A percentile compares a stretch with the other conserved stretches of the same genome.
Conservation (phyloP, 1,140 invertebrate species). For the Drosophila kanapiae region DNA sequence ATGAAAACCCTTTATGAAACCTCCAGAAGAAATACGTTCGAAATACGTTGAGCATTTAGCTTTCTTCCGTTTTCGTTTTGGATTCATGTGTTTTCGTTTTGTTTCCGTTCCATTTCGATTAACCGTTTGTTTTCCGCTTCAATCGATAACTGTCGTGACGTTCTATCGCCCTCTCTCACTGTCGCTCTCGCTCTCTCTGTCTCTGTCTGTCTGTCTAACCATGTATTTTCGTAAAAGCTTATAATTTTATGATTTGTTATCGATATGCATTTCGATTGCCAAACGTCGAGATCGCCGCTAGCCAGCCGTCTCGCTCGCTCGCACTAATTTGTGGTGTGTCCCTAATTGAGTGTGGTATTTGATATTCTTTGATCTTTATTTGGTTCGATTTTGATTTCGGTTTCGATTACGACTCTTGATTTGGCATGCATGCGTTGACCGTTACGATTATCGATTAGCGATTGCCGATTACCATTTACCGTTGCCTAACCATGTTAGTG, state of each 20-base stretch:
- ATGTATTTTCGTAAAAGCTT: constrained; percentile 5
- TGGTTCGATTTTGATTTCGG: constrained; percentile 3
- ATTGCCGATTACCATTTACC: constrained; percentile 2
- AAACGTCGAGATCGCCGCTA: constrained; percentile 25
- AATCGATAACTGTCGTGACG: constrained; percentile 40
- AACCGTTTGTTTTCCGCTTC: constrained; percentile 23
- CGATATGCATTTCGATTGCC: constrained; percentile 37
- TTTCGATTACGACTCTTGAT: constrained; percentile 30
- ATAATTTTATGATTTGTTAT: constrained; percentile 33
- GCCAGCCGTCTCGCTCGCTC: constrained; percentile 49
- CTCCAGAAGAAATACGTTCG: constrained; percentile 43
- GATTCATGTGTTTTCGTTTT: constrained; percentile 17
- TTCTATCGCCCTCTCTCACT: constrained; percentile 22
- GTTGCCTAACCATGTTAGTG: constrained; percentile 24
- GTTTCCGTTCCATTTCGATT: constrained; percentile 30
- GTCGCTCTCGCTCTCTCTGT: constrained; percentile 20
- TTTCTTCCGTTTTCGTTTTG: constrained; percentile 17
- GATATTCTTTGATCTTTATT: constrained; percentile 49
- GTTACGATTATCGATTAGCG: constrained; percentile 12
- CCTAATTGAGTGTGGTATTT: constrained; percentile 37
- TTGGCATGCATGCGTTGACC: constrained; percentile 42
- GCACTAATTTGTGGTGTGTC: constrained; percentile 73
- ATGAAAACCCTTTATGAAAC: constrained; percentile 8
- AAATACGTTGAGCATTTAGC: constrained; percentile 44
- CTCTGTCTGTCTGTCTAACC: constrained; percentile 28